A percentile compares a stretch with the other conserved stretches of the same genome.
phyloP scores from a whole-genome alignment of 2,888 invertebrate species.

The Cryptocephalus primarius region DNA sequence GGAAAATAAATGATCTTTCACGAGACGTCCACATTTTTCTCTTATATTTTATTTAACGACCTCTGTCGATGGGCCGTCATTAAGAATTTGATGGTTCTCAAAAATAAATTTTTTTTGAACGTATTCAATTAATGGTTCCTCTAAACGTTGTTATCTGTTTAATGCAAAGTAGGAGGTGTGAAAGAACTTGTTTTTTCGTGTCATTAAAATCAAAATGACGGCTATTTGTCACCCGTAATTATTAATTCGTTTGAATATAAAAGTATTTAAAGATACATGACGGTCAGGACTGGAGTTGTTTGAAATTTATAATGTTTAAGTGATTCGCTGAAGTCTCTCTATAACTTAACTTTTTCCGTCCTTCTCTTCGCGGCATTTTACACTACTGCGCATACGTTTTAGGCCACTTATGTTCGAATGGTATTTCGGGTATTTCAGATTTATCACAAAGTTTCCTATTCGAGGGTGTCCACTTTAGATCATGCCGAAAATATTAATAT shows the following conservation, averaged over 20 bases:
- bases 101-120: not conserved
- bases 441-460: no score
- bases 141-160: not conserved
- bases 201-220: slow-evolving; percentile 25
- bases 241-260: slow-evolving; percentile 31
- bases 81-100: not conserved
- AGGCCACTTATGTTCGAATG: no score
- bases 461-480: no score
- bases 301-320: slow-evolving; percentile 19
- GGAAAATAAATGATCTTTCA: no score
- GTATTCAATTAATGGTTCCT: not conserved
- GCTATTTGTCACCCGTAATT: slow-evolving; percentile 29
- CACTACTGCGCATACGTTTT: no score
- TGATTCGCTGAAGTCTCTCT: slow-evolving; percentile 16
- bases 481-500: no score
- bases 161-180: slow-evolving; percentile 24
- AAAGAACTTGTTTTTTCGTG: slow-evolving; percentile 27
- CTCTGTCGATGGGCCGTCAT: not conserved
- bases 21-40: no score
- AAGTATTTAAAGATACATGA: slow-evolving; percentile 27
- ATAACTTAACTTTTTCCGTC: no score
- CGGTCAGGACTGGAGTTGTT: slow-evolving; percentile 17
- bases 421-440: no score
- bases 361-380: no score
- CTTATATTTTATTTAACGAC: no score